Percentiles rank a stretch among this genome's conserved stretches.
Conservation (phyloP, 2,113 vertebrate genomes). For the Rissa tridactyla region DNA sequence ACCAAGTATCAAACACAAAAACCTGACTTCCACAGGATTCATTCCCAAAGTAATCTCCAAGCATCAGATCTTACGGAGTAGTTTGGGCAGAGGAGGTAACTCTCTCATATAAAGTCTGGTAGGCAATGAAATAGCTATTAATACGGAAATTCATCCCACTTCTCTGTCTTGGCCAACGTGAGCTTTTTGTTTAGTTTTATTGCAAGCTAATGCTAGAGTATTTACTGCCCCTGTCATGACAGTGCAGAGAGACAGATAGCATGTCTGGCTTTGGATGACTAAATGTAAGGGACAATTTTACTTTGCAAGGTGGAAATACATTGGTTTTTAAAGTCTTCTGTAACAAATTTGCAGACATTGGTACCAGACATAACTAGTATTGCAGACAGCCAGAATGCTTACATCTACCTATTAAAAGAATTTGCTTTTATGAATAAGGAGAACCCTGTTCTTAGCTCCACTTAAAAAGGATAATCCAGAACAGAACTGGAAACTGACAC, state of each 20-base stretch:
- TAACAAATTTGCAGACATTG: background rate
- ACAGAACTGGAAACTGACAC: background rate
- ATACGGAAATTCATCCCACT: background rate
- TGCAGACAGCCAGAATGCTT: background rate
- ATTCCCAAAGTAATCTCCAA: background rate
- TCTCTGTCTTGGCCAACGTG: background rate
- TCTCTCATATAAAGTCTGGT: background rate
- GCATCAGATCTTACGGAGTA: background rate
- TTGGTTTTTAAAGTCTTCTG: background rate
- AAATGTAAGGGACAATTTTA: background rate
- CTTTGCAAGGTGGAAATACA: background rate
- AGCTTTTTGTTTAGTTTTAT: background rate
- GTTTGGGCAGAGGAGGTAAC: background rate
- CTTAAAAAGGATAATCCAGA: background rate
- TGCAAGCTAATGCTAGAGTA: background rate
- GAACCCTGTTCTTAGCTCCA: background rate
- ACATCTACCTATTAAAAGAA: background rate
- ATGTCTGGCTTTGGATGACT: background rate
- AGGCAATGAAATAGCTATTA: background rate
- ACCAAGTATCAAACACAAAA: background rate
- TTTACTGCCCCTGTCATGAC: background rate
- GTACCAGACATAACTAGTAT: background rate
- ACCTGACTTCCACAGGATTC: background rate
- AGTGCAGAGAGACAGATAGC: background rate
- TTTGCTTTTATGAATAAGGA: background rate